phyloP scores from a whole-genome alignment of 1,140 invertebrate genomes.

The Drosophila sucinea region DNA sequence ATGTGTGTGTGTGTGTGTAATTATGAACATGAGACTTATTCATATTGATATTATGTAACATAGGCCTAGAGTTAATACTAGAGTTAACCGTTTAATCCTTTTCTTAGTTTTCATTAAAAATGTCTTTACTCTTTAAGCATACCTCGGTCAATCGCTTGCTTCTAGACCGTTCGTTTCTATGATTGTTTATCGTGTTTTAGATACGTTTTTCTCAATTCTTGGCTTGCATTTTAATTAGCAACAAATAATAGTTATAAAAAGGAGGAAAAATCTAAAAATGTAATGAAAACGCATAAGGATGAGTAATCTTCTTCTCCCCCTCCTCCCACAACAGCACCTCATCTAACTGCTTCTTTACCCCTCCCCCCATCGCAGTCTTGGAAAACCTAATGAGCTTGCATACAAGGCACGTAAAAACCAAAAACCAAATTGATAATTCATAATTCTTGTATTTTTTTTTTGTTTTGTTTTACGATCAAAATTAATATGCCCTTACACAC shows the following conservation, averaged over 20 bases:
- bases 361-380: neutral
- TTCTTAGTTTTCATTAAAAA: too few relatives aligned
- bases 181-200: neutral
- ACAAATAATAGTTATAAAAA: constrained; percentile 34
- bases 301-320: neutral
- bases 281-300: constrained; percentile 31
- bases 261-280: constrained; percentile 35
- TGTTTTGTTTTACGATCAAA: neutral
- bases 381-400: neutral
- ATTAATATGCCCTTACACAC: constrained; percentile 5
- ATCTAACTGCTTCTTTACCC: neutral
- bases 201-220: constrained; percentile 31
- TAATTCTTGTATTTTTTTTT: neutral
- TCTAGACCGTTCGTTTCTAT: constrained; percentile 3
- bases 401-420: constrained; percentile 7
- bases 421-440: constrained; percentile 1
- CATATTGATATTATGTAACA: neutral
- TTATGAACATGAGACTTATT: neutral
- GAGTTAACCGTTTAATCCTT: too few relatives aligned
- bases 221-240: constrained; percentile 69
- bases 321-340: neutral
- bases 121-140: neutral
- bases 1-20: neutral
- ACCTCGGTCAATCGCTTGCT: constrained; percentile 7
- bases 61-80: too few relatives aligned